Conservation (phyloP, 2,797 vertebrate species). For the Bradypodion ventrale region DNA sequence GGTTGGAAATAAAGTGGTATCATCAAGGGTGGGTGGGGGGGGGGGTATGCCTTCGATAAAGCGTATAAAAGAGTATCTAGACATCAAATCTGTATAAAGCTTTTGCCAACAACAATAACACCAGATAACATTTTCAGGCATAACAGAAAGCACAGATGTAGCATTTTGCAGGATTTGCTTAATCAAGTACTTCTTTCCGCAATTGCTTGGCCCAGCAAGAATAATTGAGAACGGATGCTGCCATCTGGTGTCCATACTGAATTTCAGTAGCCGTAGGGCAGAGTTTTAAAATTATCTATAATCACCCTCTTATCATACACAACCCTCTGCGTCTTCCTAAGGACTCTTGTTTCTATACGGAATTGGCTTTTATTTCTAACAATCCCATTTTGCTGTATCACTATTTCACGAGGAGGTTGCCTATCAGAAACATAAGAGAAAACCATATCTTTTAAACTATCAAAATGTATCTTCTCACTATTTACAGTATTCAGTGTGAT, state of each 20-base stretch:
- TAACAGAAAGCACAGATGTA: neutral
- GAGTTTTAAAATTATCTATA: neutral
- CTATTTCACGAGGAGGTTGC: too few species aligned
- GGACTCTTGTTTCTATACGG: neutral
- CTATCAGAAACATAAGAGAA: too few species aligned
- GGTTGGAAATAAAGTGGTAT: too few species aligned
- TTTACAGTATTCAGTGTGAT: too few species aligned
- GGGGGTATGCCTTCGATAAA: too few species aligned
- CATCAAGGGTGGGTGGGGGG: too few species aligned
- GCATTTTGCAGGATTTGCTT: neutral
- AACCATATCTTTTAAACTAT: too few species aligned
- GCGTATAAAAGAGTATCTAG: neutral
- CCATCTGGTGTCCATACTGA: neutral
- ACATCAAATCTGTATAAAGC: neutral
- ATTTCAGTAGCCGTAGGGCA: neutral
- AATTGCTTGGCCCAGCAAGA: neutral
- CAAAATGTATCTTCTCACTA: too few species aligned
- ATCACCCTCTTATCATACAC: neutral
- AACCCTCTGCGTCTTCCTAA: neutral
- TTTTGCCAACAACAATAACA: neutral
- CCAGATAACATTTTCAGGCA: neutral
- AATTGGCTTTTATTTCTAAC: too few species aligned
- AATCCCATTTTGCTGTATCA: too few species aligned
- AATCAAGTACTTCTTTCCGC: neutral
- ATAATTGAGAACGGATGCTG: neutral